phyloP scores from a whole-genome alignment of 2,797 vertebrate genomes.

The Lindbergichthys nudifrons region DNA sequence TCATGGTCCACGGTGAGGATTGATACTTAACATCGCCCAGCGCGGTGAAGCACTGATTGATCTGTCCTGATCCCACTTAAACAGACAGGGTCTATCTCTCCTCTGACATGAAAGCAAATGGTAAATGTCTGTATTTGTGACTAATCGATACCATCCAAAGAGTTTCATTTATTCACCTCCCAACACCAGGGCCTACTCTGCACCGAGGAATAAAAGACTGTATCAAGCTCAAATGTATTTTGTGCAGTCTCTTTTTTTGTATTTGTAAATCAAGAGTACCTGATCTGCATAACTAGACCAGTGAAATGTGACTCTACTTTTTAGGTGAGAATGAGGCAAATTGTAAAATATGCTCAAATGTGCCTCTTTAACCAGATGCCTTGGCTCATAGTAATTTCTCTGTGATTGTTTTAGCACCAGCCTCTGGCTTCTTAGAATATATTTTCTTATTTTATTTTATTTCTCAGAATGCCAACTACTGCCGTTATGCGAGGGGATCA shows the following conservation, averaged over 20 bases:
- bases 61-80: slow-evolving; percentile 46
- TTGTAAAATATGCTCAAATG: slow-evolving; percentile 38
- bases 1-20: slow-evolving; percentile 27
- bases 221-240: slow-evolving; percentile 29
- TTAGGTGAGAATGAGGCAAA: slow-evolving; percentile 29
- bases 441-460: slow-evolving; percentile 9
- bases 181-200: slow-evolving; percentile 27
- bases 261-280: slow-evolving; percentile 50
- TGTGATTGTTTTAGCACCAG: slow-evolving; percentile 35
- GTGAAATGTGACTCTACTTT: slow-evolving; percentile 56
- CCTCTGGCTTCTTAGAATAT: slow-evolving; percentile 17
- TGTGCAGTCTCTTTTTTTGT: slow-evolving; percentile 16
- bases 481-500: slow-evolving; percentile 21
- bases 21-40: slow-evolving; percentile 40
- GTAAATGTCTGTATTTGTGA: slow-evolving; percentile 60
- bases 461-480: slow-evolving; percentile 25
- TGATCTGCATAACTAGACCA: slow-evolving; percentile 66
- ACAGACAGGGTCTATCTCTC: slow-evolving; percentile 25
- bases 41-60: slow-evolving; percentile 54
- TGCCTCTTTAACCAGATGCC: slow-evolving; percentile 35
- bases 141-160: slow-evolving; percentile 56
- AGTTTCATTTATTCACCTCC: slow-evolving; percentile 67
- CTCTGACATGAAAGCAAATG: slow-evolving; percentile 55
- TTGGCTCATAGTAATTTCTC: slow-evolving; percentile 40
- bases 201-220: slow-evolving; percentile 42